Evolutionary conservation across 2,797 vertebrate species (phyloP).

Genomic region (Lindbergichthys nudifrons): DNA sequence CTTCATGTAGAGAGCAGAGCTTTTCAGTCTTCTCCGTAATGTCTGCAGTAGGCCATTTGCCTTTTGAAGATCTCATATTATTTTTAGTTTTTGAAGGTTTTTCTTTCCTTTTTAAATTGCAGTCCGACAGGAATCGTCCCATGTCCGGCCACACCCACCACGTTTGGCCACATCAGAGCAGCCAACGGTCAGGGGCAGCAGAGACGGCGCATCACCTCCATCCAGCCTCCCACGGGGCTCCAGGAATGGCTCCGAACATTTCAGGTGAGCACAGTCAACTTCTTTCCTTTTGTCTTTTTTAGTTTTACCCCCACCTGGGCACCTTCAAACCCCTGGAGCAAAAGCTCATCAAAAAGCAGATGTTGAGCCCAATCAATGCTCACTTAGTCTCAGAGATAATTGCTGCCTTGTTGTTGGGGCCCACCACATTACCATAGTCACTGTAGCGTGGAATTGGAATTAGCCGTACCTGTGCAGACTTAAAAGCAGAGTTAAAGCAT

Average conservation of each 20-base stretch:
- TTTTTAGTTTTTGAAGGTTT: constrained; percentile 18
- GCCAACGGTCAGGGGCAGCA: constrained; percentile 98
- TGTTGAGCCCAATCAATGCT: constrained; percentile 75
- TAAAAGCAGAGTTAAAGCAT: constrained; percentile 46
- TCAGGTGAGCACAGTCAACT: constrained; percentile 87
- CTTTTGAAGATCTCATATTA: background rate
- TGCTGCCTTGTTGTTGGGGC: constrained; percentile 74
- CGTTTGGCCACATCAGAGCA: constrained; percentile 96
- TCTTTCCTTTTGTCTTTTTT: background rate
- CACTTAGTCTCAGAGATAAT: constrained; percentile 76
- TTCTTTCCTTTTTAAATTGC: constrained; percentile 25
- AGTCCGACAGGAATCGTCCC: constrained; percentile 96
- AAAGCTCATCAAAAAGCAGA: constrained; percentile 75
- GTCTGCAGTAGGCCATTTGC: background rate
- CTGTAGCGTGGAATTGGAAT: constrained; percentile 78
- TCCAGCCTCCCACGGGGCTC: constrained; percentile 96
- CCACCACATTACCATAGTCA: constrained; percentile 71
- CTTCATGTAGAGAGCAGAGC: background rate
- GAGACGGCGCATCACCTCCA: constrained; percentile 94
- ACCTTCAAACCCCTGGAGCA: constrained; percentile 37
- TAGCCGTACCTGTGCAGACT: constrained; percentile 72
- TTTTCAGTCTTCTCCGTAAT: constrained; percentile 2
- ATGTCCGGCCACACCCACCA: constrained; percentile 96
- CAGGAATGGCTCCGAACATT: constrained; percentile 99
- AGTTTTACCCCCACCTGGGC: background rate